Percentiles rank a stretch among this genome's conserved stretches.
These are phyloP conservation scores for Acanthornis magna DNA, from an alignment of 2,797 vertebrate genomes.

Conservation along the genomic window DNA sequence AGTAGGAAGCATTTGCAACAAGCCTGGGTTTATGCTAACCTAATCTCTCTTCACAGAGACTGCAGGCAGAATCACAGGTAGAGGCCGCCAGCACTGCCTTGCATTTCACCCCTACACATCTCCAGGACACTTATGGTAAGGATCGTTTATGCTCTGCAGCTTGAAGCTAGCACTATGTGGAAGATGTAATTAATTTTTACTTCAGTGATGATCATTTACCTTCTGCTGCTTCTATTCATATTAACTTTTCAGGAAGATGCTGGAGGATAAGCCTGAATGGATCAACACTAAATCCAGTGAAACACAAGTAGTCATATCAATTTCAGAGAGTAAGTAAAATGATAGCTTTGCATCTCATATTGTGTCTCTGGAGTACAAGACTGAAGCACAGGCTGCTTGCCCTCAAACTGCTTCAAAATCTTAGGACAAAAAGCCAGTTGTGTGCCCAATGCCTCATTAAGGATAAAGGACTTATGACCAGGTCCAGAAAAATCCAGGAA, in stretches of 20 bases:
- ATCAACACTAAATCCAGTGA: not conserved
- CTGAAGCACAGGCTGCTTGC: not conserved
- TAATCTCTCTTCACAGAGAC: not conserved
- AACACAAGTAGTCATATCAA: not conserved
- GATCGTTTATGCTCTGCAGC: not conserved
- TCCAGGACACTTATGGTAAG: not conserved
- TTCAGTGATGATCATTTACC: not conserved
- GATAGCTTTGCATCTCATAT: not conserved
- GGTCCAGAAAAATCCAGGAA: not conserved
- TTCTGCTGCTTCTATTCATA: not conserved
- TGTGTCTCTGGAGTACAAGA: not conserved
- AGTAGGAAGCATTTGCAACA: not conserved
- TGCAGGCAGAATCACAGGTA: not conserved
- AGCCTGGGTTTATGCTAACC: not conserved
- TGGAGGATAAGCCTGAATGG: not conserved
- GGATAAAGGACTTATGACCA: not conserved
- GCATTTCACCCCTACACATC: not conserved
- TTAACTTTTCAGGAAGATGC: not conserved
- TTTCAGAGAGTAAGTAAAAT: not conserved
- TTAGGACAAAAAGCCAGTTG: not conserved
- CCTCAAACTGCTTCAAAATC: not conserved
- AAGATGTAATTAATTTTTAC: not conserved
- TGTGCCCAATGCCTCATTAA: not conserved
- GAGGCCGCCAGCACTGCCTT: not conserved
- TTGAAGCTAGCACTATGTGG: not conserved